Conservation (phyloP, 2,113 vertebrate genomes). For the Epinephelus lanceolatus region DNA sequence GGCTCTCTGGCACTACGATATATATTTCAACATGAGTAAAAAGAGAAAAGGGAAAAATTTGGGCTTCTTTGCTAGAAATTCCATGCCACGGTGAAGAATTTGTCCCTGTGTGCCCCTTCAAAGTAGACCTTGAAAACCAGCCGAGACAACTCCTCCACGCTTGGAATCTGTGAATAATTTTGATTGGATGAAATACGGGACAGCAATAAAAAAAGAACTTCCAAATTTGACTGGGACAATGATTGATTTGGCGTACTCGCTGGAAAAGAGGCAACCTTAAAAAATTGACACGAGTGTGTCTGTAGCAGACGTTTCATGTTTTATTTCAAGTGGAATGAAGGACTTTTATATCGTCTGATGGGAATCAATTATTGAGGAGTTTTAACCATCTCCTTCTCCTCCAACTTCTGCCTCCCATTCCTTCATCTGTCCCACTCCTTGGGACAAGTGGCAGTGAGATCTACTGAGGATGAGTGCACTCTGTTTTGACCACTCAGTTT, state of each 20-base stretch:
- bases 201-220: slow-evolving; percentile 27
- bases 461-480: slow-evolving; percentile 12
- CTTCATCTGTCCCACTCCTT: slow-evolving; percentile 15
- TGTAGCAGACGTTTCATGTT: slow-evolving; percentile 65
- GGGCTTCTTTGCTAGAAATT: slow-evolving; percentile 7
- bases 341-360: slow-evolving; percentile 51
- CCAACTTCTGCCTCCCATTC: slow-evolving; percentile 8
- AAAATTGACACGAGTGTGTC: slow-evolving; percentile 68
- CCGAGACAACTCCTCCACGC: neutral
- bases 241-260: slow-evolving; percentile 53
- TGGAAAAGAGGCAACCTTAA: slow-evolving; percentile 49
- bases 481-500: neutral
- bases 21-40: slow-evolving; percentile 59
- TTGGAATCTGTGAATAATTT: slow-evolving; percentile 46
- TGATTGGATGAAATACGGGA: slow-evolving; percentile 27
- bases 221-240: slow-evolving; percentile 21
- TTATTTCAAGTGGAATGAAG: slow-evolving; percentile 72
- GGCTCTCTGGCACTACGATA: slow-evolving; percentile 51
- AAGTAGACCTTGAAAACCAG: slow-evolving; percentile 44
- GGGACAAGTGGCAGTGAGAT: slow-evolving; percentile 1
- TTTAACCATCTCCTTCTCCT: slow-evolving; percentile 38
- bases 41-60: slow-evolving; percentile 17
- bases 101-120: slow-evolving; percentile 43
- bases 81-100: slow-evolving; percentile 35
- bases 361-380: slow-evolving; percentile 62